These are phyloP conservation scores for Ptychadena robeensis DNA, from an alignment of 2,797 vertebrate species.

Conservation along the genomic window DNA sequence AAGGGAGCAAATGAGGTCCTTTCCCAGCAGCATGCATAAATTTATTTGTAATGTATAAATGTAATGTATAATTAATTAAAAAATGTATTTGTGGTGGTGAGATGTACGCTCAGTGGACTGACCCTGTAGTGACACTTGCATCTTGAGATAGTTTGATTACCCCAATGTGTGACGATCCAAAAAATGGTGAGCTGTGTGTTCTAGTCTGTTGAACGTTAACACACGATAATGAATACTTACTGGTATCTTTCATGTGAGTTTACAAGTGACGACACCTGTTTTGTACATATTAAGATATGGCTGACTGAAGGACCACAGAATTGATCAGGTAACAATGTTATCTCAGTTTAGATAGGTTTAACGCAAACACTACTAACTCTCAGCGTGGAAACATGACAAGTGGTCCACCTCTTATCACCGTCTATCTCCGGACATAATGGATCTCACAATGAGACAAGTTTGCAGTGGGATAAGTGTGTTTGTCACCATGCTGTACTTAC, in stretches of 20 bases:
- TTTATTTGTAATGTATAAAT: too few species aligned
- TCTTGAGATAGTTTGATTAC: not conserved
- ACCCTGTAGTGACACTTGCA: not conserved
- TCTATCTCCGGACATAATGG: conserved; percentile 3
- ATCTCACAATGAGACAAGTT: not conserved
- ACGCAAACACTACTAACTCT: not conserved
- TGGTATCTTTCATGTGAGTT: not conserved
- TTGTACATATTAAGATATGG: conserved; percentile 7
- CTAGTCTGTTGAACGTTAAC: not conserved
- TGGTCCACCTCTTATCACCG: conserved; percentile 1
- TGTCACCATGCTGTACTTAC: not conserved
- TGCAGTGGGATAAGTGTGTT: conserved; percentile 11
- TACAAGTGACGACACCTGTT: not conserved
- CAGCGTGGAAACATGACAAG: conserved; percentile 5
- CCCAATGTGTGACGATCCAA: not conserved
- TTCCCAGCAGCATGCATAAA: too few species aligned
- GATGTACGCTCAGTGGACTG: not conserved
- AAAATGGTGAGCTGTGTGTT: not conserved
- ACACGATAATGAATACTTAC: not conserved
- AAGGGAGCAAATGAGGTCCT: too few species aligned
- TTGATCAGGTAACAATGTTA: conserved; percentile 6
- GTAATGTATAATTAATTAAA: too few species aligned
- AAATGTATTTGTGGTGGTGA: too few species aligned
- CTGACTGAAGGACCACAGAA: not conserved
- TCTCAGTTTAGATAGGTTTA: not conserved